Percentiles rank a stretch among this genome's conserved stretches.
Evolutionary conservation across 2,113 vertebrate species (phyloP).

Genomic region (Sebastes fasciatus): DNA sequence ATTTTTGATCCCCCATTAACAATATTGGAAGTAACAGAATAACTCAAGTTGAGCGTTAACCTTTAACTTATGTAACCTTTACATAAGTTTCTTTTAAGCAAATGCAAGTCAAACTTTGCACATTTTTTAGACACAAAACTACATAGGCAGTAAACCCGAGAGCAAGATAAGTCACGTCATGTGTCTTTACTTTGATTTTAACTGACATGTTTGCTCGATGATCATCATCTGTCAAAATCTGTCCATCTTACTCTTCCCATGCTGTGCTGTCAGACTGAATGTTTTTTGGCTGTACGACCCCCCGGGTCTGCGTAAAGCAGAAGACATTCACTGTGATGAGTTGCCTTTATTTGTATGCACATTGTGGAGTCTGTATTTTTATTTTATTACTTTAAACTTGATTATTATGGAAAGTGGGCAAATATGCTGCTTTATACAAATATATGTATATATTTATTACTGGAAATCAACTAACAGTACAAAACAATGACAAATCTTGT

Average conservation of each 20-base stretch:
- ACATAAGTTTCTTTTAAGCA: not conserved
- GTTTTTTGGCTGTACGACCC: not conserved
- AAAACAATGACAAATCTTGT: too few species aligned
- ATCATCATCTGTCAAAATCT: constrained; percentile 45
- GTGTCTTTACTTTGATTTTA: constrained; percentile 5
- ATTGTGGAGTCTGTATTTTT: constrained; percentile 19
- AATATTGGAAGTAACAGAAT: not conserved
- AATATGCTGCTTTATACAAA: too few species aligned
- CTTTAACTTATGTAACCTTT: not conserved
- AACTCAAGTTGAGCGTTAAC: not conserved
- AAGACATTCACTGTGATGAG: constrained; percentile 29
- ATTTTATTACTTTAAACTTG: constrained; percentile 48
- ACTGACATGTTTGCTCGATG: constrained; percentile 15
- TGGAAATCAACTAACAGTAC: too few species aligned
- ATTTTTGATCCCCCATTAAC: not conserved
- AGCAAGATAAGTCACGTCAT: constrained; percentile 2
- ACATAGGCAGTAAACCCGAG: not conserved
- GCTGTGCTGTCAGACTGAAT: constrained; percentile 17
- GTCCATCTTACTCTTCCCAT: constrained; percentile 4
- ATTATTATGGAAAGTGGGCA: constrained; percentile 2
- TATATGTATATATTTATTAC: too few species aligned
- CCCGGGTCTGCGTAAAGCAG: not conserved
- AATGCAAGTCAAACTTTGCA: not conserved
- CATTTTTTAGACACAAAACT: not conserved
- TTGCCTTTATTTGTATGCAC: constrained; percentile 38